A percentile compares a stretch with the other conserved stretches of the same genome.
These are phyloP conservation scores for Achroia grisella DNA, from an alignment of 1,140 invertebrate species.

Conservation along the genomic window DNA sequence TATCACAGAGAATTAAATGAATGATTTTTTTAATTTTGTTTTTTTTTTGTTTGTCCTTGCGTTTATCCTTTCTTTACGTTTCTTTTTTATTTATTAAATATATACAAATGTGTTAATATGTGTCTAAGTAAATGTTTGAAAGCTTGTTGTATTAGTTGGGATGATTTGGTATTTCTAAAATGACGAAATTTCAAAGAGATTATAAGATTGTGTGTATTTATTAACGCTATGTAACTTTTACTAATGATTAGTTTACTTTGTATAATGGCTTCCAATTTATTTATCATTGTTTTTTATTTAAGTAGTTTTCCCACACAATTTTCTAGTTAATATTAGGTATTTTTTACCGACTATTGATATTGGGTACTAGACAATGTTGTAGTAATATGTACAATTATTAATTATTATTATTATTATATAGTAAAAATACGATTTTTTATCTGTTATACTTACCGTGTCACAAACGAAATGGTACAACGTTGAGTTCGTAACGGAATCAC, in stretches of 20 bases:
- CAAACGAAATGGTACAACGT: neutral
- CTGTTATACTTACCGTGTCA: slow-evolving; percentile 11
- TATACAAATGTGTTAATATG: no score
- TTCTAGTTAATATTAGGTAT: slow-evolving; percentile 23
- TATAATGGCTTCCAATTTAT: slow-evolving; percentile 15
- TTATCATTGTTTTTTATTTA: slow-evolving; percentile 10
- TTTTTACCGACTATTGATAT: slow-evolving; percentile 27
- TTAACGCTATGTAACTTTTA: neutral
- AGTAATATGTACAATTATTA: slow-evolving; percentile 7
- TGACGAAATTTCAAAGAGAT: no score
- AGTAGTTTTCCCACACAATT: slow-evolving; percentile 11
- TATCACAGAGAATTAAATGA: slow-evolving; percentile 63
- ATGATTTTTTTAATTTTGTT: slow-evolving; percentile 56
- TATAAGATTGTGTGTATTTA: slow-evolving; percentile 4
- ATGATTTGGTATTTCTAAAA: no score
- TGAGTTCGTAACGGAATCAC: neutral
- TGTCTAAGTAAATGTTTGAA: no score
- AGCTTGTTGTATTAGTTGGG: no score
- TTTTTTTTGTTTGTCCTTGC: slow-evolving; percentile 38
- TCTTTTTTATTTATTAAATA: slow-evolving; percentile 17
- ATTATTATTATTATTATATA: neutral
- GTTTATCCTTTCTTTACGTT: slow-evolving; percentile 26
- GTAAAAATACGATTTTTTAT: slow-evolving; percentile 19
- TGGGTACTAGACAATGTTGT: slow-evolving; percentile 44
- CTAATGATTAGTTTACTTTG: slow-evolving; percentile 5